Evolutionary conservation across 2,888 invertebrate genomes (phyloP).

Genomic region (Phortica magna): DNA sequence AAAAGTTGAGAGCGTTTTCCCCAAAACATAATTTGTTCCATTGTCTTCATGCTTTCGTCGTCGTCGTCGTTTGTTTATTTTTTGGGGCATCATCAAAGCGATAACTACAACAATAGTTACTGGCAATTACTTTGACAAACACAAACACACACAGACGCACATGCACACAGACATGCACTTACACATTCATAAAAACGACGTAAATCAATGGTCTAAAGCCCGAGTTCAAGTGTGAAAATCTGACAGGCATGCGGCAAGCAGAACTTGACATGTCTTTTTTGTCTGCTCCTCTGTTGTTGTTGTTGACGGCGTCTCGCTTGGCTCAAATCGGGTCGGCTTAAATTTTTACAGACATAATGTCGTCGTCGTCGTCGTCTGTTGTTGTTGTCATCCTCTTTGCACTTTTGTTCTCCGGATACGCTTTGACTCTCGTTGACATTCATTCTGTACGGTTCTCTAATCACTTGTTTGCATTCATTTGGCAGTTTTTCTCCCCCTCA

Average conservation of each 20-base stretch:
- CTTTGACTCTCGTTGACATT: conserved; percentile 31
- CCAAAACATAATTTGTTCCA: conserved; percentile 51
- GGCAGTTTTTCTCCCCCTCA: not conserved
- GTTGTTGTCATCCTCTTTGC: conserved; percentile 12
- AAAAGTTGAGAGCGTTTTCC: conserved; percentile 60
- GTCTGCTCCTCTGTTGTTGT: not conserved
- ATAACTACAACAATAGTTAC: conserved; percentile 51
- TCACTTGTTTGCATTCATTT: not conserved
- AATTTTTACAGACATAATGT: conserved; percentile 27
- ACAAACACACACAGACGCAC: conserved; percentile 32
- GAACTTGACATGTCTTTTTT: conserved; percentile 29
- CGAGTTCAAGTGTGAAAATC: conserved; percentile 34
- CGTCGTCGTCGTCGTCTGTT: conserved; percentile 17
- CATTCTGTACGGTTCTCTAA: not conserved
- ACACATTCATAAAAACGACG: not conserved
- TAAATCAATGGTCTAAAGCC: conserved; percentile 32
- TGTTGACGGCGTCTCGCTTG: not conserved
- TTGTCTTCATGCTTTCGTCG: conserved; percentile 56
- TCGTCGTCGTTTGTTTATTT: conserved; percentile 21
- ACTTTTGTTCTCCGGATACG: not conserved
- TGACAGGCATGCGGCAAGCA: conserved; percentile 19
- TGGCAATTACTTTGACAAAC: conserved; percentile 57
- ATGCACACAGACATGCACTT: conserved; percentile 17
- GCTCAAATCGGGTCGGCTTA: conserved; percentile 19
- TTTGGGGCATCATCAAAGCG: conserved; percentile 46